phyloP scores from a whole-genome alignment of 2,113 vertebrate species.

The Lepus europaeus region DNA sequence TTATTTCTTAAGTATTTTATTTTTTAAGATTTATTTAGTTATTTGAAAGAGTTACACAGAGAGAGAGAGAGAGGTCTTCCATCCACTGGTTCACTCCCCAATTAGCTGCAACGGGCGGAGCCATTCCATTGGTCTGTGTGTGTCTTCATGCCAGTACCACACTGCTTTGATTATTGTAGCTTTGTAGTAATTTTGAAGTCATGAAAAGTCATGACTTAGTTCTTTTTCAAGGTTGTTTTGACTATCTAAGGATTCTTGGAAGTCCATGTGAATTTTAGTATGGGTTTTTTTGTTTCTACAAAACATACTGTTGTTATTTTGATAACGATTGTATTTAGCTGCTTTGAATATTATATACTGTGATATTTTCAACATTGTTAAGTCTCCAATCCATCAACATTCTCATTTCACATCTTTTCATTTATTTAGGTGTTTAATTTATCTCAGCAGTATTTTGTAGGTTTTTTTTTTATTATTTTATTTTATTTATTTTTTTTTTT shows the following conservation, averaged over 20 bases:
- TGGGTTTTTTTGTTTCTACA: constrained; percentile 36
- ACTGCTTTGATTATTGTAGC: neutral
- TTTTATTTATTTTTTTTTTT: too few relatives aligned
- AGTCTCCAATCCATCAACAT: too few relatives aligned
- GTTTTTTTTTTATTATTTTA: too few relatives aligned
- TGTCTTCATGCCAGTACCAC: neutral
- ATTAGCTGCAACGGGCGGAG: too few relatives aligned
- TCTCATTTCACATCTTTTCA: neutral
- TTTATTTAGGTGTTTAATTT: constrained; percentile 56
- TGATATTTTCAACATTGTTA: too few relatives aligned
- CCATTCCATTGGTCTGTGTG: neutral
- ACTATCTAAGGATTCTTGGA: neutral
- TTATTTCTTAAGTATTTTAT: too few relatives aligned
- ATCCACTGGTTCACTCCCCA: too few relatives aligned
- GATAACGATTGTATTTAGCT: neutral
- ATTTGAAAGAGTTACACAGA: too few relatives aligned
- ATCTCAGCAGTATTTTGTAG: neutral
- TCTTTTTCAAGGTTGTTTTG: constrained; percentile 31
- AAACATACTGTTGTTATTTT: constrained; percentile 14
- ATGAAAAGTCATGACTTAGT: neutral
- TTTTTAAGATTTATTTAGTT: too few relatives aligned
- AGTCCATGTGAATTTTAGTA: neutral
- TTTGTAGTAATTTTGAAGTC: constrained; percentile 37
- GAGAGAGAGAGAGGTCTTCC: too few relatives aligned
- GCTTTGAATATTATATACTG: neutral